phyloP scores from a whole-genome alignment of 2,797 vertebrate species.

The Miichthys miiuy region DNA sequence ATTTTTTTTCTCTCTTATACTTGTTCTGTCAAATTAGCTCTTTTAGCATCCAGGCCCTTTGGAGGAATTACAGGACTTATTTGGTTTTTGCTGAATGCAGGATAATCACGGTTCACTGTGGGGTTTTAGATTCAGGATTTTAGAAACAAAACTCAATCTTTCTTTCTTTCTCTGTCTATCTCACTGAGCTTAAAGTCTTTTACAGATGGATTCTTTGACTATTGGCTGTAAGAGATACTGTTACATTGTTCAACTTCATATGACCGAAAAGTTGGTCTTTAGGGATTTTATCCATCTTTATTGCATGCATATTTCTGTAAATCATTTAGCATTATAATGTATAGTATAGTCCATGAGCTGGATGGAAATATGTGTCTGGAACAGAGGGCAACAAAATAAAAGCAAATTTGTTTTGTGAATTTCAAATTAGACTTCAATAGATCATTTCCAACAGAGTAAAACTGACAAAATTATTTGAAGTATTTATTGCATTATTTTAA shows the following conservation, averaged over 20 bases:
- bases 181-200: constrained; percentile 32
- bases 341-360: neutral
- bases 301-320: neutral
- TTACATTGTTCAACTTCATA: neutral
- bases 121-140: constrained; percentile 57
- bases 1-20: constrained; percentile 80
- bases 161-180: constrained; percentile 41
- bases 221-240: neutral
- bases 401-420: neutral
- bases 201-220: constrained; percentile 16
- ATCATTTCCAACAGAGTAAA: neutral
- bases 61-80: constrained; percentile 81
- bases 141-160: constrained; percentile 51
- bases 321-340: neutral
- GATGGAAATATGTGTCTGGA: neutral
- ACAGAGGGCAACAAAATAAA: too few relatives aligned
- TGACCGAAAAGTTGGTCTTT: neutral
- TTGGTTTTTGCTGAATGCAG: constrained; percentile 76
- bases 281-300: neutral
- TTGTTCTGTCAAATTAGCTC: constrained; percentile 86
- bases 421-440: neutral
- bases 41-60: constrained; percentile 76
- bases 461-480: neutral
- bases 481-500: too few relatives aligned
- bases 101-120: constrained; percentile 75